Percentiles rank a stretch among this genome's conserved stretches.
Conservation (phyloP, 2,797 vertebrate species). For the Sebastiscus tertius region DNA sequence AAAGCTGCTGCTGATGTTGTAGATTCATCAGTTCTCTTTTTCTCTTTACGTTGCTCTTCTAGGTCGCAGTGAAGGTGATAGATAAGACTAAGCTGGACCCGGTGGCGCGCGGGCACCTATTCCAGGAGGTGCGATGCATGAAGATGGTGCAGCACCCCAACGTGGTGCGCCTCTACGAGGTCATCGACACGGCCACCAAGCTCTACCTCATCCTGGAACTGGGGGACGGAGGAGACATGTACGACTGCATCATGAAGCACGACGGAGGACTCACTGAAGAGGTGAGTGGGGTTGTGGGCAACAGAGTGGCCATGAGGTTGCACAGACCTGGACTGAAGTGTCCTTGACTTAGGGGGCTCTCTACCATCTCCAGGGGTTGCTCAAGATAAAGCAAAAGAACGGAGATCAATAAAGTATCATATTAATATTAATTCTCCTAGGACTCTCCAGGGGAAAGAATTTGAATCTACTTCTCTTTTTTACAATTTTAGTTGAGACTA, state of each 20-base stretch:
- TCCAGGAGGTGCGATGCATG: conserved; percentile 99
- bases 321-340: background rate
- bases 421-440: background rate
- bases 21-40: background rate
- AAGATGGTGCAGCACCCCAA: conserved; percentile 99
- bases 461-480: background rate
- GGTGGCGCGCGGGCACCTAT: conserved; percentile 94
- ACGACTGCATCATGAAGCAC: conserved; percentile 99
- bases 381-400: background rate
- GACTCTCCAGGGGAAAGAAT: background rate
- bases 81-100: conserved; percentile 98
- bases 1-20: background rate
- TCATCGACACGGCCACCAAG: conserved; percentile 98
- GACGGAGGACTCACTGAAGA: conserved; percentile 96
- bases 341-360: background rate
- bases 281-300: conserved; percentile 58
- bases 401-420: background rate
- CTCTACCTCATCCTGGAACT: conserved; percentile 98
- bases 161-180: conserved; percentile 97
- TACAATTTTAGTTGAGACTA: background rate
- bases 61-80: conserved; percentile 98
- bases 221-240: conserved; percentile 99
- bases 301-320: background rate
- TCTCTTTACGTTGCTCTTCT: background rate
- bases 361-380: background rate